Base-by-base conservation (phyloP, 2,113 vertebrate genomes). In the Leuciscus idus region DNA sequence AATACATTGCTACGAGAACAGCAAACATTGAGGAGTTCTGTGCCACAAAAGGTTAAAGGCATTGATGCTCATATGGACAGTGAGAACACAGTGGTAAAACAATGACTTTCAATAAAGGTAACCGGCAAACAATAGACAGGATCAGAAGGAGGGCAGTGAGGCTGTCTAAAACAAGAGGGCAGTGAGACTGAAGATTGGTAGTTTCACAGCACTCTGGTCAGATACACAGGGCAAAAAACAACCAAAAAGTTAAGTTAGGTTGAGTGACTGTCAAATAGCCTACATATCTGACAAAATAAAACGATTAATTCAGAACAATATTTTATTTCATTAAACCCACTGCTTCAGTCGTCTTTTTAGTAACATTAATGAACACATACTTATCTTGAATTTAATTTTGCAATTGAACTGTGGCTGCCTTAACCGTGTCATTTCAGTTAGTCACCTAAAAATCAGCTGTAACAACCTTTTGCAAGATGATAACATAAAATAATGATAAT, bases 21-120 rank as follows among this genome's bases (percentile, higher is more conserved):
- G n/a, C 64, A 84, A 87, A 86, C 75, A 74, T 61, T 66, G 23
- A 84, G 36, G 61, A 55, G 86, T 59, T 87, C 28, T 66, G 78
- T 88, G 84, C 75, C 76, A 87, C 84, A 87, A 82, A 77, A 85
- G 17, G 75, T 66, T 48, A 74, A 64, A 73, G 55, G 19, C 61
- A 57, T 87, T 55, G 73, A 59, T 85, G 28, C 19, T 84, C 66
- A 84, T 4, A 81, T 39, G n/a, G 46, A 84, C 70, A 17, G 64
- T 68, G 85, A 82, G 17, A 74, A 46, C 48, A 55, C 26, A 30
- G 76, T 76, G 62, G 59, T 39, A 68, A 73, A 89, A 78, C 81
- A 78, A 72, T 57, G 70, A 73, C 52, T 36, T 83, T 86, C 21
- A 85, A 75, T 77, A 85, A 79, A 85, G 85, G 84, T 68, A 55